A percentile compares a stretch with the other conserved stretches of the same genome.
Conservation (phyloP, 2,797 vertebrate species). For the Coranthus polyacanthus region DNA sequence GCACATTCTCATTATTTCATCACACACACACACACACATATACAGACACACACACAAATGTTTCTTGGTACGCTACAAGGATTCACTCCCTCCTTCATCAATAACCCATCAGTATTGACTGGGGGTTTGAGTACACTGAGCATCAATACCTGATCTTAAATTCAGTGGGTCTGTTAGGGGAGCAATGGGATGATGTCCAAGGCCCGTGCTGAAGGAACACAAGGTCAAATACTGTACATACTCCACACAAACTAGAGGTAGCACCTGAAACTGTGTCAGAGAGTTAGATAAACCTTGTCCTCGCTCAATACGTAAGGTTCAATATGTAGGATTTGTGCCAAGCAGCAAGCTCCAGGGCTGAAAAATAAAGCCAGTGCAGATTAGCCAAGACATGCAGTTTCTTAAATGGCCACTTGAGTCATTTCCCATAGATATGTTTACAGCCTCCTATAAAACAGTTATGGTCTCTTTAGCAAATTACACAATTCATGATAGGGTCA, state of each 20-base stretch:
- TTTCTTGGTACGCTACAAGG: slow-evolving; percentile 56
- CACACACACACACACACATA: slow-evolving; percentile 28
- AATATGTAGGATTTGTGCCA: no score
- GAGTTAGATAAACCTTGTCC: slow-evolving; percentile 11
- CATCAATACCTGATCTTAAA: slow-evolving; percentile 78
- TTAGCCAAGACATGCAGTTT: no score
- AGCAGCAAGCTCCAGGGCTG: no score
- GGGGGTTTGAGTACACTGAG: slow-evolving; percentile 54
- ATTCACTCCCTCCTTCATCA: slow-evolving; percentile 78
- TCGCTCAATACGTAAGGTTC: slow-evolving; percentile 2
- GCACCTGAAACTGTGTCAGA: background rate
- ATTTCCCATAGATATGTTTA: no score
- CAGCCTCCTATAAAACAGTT: no score
- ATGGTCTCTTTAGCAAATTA: no score
- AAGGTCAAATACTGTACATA: slow-evolving; percentile 37
- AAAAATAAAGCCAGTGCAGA: no score
- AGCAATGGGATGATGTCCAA: slow-evolving; percentile 48
- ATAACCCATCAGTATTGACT: slow-evolving; percentile 84
- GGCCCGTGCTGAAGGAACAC: slow-evolving; percentile 43
- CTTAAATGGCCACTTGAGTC: no score
- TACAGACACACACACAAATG: slow-evolving; percentile 33
- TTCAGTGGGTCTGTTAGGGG: slow-evolving; percentile 62
- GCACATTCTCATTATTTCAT: slow-evolving; percentile 66
- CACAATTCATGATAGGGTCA: no score
- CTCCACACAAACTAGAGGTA: background rate